A percentile compares a stretch with the other conserved stretches of the same genome.
These are phyloP conservation scores for Leptopilina clavipes DNA, from an alignment of 1,140 invertebrate species.

Conservation along the genomic window DNA sequence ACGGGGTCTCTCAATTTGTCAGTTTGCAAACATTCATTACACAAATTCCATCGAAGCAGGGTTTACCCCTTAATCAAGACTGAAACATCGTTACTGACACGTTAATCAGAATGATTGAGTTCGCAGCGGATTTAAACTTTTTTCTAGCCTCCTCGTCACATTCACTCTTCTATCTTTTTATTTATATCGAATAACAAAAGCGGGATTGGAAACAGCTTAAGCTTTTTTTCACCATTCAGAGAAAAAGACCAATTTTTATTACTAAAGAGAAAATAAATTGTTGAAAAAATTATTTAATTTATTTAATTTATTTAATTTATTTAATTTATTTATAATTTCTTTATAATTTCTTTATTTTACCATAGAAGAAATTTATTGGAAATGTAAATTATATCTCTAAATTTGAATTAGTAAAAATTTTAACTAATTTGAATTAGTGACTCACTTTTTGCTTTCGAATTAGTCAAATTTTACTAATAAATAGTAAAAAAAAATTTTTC, in stretches of 20 bases:
- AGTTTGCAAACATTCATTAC: constrained; percentile 30
- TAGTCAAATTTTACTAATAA: too few species aligned
- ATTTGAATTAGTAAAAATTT: too few species aligned
- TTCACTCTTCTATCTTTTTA: constrained; percentile 5
- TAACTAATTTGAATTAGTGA: too few species aligned
- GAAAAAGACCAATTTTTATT: background rate
- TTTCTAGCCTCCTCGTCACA: constrained; percentile 2
- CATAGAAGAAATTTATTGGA: too few species aligned
- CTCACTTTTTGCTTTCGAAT: too few species aligned
- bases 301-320: too few species aligned
- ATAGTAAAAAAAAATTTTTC: too few species aligned
- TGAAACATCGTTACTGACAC: constrained; percentile 47
- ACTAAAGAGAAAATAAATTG: too few species aligned
- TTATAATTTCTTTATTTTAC: too few species aligned
- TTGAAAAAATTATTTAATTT: too few species aligned
- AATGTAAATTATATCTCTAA: too few species aligned
- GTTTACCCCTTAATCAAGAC: constrained; percentile 33
- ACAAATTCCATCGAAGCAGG: constrained; percentile 39
- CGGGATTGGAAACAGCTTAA: background rate
- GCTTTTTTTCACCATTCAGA: background rate
- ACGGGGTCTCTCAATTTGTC: constrained; percentile 4
- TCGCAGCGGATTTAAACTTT: constrained; percentile 45
- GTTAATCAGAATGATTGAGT: constrained; percentile 51
- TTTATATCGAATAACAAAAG: background rate
- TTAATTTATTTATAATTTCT: too few species aligned